These are phyloP conservation scores for Clusia tigrina DNA, from an alignment of 2,888 invertebrate species.

Conservation along the genomic window DNA sequence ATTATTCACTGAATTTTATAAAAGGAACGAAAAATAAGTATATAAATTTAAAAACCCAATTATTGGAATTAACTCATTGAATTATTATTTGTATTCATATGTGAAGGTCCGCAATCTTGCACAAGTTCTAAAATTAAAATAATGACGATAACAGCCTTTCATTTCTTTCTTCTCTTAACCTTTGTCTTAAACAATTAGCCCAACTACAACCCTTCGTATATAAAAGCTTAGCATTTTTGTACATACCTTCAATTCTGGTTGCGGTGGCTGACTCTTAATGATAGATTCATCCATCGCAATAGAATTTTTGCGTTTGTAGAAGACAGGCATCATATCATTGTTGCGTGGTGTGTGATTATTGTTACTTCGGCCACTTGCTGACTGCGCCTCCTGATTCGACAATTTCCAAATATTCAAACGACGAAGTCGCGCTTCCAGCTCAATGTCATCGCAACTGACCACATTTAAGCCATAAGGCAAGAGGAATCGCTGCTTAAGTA, in stretches of 20 bases:
- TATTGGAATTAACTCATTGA: no score
- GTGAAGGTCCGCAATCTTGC: no score
- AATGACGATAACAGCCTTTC: no score
- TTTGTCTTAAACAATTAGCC: no score
- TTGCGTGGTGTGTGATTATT: conserved; percentile 2
- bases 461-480: conserved; percentile 45
- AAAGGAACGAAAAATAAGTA: no score
- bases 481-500: conserved; percentile 39
- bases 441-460: conserved; percentile 55
- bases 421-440: conserved; percentile 52
- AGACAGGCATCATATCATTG: conserved; percentile 58
- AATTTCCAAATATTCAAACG: conserved; percentile 50
- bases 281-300: conserved; percentile 52
- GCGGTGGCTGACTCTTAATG: conserved; percentile 55
- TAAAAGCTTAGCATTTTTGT: no score
- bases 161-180: neutral
- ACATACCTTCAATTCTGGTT: conserved; percentile 54
- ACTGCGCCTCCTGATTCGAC: conserved; percentile 20
- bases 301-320: conserved; percentile 53
- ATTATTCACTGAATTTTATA: no score
- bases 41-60: no score
- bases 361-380: neutral
- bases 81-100: no score
- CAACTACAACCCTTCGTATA: no score
- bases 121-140: no score